Evolutionary conservation across 2,888 invertebrate species (phyloP).

Genomic region (Amblyjoppa fuscipennis): DNA sequence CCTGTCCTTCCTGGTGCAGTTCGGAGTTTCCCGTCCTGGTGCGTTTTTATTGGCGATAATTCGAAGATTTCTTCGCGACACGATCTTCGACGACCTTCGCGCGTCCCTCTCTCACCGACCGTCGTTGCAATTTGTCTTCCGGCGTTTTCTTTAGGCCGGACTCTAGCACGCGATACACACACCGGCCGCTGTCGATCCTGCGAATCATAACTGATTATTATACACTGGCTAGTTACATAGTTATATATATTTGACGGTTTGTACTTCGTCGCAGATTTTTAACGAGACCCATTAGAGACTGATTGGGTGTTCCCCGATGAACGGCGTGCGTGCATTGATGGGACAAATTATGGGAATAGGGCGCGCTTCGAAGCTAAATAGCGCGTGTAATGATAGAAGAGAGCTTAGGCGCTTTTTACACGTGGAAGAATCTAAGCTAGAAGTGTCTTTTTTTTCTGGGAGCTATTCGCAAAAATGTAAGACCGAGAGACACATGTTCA

Average conservation of each 20-base stretch:
- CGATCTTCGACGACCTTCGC: conserved; percentile 47
- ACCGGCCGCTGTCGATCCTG: background rate
- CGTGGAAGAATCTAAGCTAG: conserved; percentile 22
- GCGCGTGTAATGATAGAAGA: conserved; percentile 38
- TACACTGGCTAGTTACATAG: background rate
- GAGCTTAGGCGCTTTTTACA: conserved; percentile 24
- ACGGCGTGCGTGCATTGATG: conserved; percentile 48
- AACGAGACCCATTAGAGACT: conserved; percentile 65
- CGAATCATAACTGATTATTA: background rate
- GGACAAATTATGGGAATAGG: conserved; percentile 61
- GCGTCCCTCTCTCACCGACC: conserved; percentile 10
- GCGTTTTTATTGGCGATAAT: conserved; percentile 15
- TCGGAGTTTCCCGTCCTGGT: background rate
- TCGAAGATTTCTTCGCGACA: conserved; percentile 45
- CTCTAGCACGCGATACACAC: conserved; percentile 23
- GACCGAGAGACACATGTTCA: conserved; percentile 70
- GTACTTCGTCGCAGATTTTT: conserved; percentile 61
- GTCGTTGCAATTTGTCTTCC: conserved; percentile 41
- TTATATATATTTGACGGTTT: conserved; percentile 43
- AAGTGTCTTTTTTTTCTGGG: background rate
- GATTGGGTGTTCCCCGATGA: conserved; percentile 66
- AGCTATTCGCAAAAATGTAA: conserved; percentile 9
- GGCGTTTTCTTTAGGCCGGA: conserved; percentile 1
- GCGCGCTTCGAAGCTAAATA: conserved; percentile 53
- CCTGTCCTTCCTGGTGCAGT: background rate